Evolutionary conservation across 2,113 vertebrate species (phyloP), one percentile per base, ranked within the genome.

Genomic region (Apus apus): DNA sequence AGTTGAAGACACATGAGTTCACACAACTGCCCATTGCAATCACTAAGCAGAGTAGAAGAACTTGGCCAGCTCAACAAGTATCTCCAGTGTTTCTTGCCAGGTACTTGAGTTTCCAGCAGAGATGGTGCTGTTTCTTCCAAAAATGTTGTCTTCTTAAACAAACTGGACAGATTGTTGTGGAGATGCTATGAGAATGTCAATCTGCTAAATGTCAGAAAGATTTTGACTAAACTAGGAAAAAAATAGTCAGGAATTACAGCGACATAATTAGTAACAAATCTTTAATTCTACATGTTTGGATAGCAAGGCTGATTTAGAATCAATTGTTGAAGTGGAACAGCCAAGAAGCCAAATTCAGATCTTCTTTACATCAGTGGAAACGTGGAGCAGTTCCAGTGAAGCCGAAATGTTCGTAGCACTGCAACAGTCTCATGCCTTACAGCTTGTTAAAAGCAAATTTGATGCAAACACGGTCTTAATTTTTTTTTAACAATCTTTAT

Each of bases 161-260:
- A 96, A 94, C 50, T 56, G 91, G 89, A 91, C 90, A 92, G 92
- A 93, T 94, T 95, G 93, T 87, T 96, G 87, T 92, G 79, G 93
- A 94, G 78, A 94, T 91, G 80, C 77, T 77, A 93, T 61, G 38
- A 94, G 91, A 97, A 96, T 61, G 89, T 93, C 96, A 94, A 94
- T 95, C 93, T 96, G 96, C 78, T 96, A 93, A 96, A 97, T 89
- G 87, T 94, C 96, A 94, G 53, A 89, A 72, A 82, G 79, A 82
- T 93, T 94, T 94, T 95, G 34, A 91, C 85, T 95, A 93, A 95
- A 93, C 78, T 95, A 95, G 78, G 94, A 95, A 94, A 94, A 97
- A 96, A 92, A 92, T 74, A 54, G 87, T 78, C 72, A 76, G 82
- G 73, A 96, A 90, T 81, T 78, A 50, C 56, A 90, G 70, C 66